Evolutionary conservation across 2,888 invertebrate species (phyloP), one percentile per base, ranked within the genome.

Genomic region (Hypselothyrea guttata): DNA sequence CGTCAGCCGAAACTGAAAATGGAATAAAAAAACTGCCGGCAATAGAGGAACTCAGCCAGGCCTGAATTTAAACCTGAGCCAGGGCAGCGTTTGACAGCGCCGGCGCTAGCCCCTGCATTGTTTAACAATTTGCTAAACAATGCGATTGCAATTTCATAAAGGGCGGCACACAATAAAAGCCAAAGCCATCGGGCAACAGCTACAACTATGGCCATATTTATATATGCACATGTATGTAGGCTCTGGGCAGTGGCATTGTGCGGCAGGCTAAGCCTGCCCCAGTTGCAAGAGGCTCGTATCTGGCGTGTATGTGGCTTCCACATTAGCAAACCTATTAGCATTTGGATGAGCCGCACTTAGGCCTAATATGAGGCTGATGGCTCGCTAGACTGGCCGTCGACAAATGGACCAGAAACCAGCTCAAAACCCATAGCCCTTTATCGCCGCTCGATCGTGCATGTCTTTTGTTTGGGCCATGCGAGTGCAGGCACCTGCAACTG

Each of bases 281-380:
- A 22, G 27, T 11, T 28, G 22, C 22, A 22, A 22, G 22, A 22
- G 2, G 22, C 22, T 22, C 22, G 22, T 5, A 4, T 4, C 22
- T 22, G 3, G 22, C 2, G 5, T 22, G 5, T 22, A 5, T 22
- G 22, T 22, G 22, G 76, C 76, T 73, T 75, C 61, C 74, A 72
- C 68, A 74, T 73, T 71, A 71, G 59, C 64, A 62, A 74, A 52
- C 59, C 82, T 74, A 76, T 78, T 78, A 78, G 76, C 79, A 83
- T 77, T 81, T 65, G 82, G 75, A 59, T 84, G 64, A 84, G 73
- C 81, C 65, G 68, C 69, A 71, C 67, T 81, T 79, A 83, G 75
- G 72, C 54, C 64, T 64, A 71, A 71, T 77, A 38, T 18, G 40
- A 7, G 13, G 33, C 35, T 12, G 49, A 59, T 65, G 48, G 48